Percentiles rank a stretch among this genome's conserved stretches.
phyloP scores from a whole-genome alignment of 2,888 invertebrate species.

The Hymenopus coronatus region DNA sequence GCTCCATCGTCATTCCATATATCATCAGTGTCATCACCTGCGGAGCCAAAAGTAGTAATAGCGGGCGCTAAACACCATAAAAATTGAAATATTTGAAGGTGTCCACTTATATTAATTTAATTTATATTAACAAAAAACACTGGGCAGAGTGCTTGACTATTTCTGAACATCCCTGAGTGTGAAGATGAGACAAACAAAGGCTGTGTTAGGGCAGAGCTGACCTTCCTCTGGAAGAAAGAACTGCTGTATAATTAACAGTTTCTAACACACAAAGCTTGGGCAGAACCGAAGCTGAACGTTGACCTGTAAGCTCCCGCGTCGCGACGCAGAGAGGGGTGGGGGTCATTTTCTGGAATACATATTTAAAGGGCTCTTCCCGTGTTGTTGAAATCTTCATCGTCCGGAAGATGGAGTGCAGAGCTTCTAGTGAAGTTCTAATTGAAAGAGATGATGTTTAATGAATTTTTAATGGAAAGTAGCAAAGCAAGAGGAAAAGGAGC shows the following conservation, averaged over 20 bases:
- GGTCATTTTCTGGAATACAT: not conserved
- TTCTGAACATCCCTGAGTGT: too few species aligned
- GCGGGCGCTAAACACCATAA: too few species aligned
- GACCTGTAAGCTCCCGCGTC: not conserved
- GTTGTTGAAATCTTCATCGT: not conserved
- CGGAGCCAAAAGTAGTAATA: too few species aligned
- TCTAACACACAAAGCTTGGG: not conserved
- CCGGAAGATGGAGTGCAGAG: not conserved
- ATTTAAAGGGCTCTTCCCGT: not conserved
- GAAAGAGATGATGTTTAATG: slow-evolving; percentile 43
- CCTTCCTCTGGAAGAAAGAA: not conserved
- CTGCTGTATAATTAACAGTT: not conserved
- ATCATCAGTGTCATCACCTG: too few species aligned
- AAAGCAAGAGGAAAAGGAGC: slow-evolving; percentile 15
- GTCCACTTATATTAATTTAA: too few species aligned
- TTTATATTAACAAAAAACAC: too few species aligned
- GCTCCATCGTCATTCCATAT: too few species aligned
- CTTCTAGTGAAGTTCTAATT: slow-evolving; percentile 50
- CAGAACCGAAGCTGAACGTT: not conserved
- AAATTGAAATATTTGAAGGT: too few species aligned
- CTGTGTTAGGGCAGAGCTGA: not conserved
- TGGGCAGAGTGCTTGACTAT: too few species aligned
- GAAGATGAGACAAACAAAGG: too few species aligned
- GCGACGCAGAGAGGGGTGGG: not conserved
- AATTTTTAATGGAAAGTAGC: slow-evolving; percentile 56